phyloP scores from a whole-genome alignment of 1,140 invertebrate genomes.

The Dryas iulia region DNA sequence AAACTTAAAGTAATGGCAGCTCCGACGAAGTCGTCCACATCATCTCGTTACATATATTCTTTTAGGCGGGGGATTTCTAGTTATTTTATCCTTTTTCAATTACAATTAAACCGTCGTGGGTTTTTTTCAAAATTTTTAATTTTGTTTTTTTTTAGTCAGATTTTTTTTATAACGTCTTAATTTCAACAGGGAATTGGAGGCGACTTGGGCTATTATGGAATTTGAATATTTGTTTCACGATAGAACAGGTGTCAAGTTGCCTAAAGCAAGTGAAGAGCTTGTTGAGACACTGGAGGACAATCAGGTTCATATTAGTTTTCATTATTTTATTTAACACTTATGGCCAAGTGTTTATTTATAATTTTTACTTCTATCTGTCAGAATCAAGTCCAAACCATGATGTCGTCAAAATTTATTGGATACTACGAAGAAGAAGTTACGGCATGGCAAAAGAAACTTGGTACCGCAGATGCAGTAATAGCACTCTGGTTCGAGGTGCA shows the following conservation, averaged over 20 bases:
- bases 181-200: conserved; percentile 85
- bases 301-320: conserved; percentile 84
- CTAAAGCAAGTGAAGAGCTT: conserved; percentile 92
- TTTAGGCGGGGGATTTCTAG: too few relatives aligned
- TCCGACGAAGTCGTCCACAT: too few relatives aligned
- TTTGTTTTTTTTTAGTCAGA: too few relatives aligned
- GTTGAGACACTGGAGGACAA: conserved; percentile 97
- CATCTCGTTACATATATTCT: too few relatives aligned
- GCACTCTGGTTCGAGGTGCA: conserved; percentile 96
- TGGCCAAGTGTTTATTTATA: not conserved
- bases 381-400: conserved; percentile 92
- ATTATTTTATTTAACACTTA: not conserved
- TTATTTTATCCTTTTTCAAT: too few relatives aligned
- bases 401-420: conserved; percentile 95
- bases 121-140: too few relatives aligned
- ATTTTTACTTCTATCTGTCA: conserved; percentile 35
- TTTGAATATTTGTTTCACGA: conserved; percentile 91
- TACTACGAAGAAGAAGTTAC: conserved; percentile 92
- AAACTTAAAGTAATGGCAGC: too few relatives aligned
- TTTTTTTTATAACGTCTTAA: conserved; percentile 10
- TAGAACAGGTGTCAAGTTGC: conserved; percentile 87
- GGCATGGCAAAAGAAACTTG: conserved; percentile 94
- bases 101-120: too few relatives aligned
- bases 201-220: conserved; percentile 91
- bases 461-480: conserved; percentile 92